Evolutionary conservation across 1,140 invertebrate genomes (phyloP).

Genomic region (Cotesia vestalis): DNA sequence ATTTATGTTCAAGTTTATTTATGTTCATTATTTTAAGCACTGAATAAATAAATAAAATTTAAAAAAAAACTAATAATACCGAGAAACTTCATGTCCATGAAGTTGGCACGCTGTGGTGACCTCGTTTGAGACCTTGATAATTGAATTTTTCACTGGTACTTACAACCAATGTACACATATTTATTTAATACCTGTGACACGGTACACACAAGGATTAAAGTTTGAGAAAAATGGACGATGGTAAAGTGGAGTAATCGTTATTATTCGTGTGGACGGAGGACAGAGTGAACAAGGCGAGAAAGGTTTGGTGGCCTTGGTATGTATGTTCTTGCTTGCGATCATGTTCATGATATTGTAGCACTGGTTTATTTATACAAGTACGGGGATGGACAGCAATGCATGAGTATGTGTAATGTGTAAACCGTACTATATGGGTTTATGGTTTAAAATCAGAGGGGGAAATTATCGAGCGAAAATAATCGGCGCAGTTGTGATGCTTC

Average conservation of each 20-base stretch:
- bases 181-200: neutral
- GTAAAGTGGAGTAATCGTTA: slow-evolving; percentile 10
- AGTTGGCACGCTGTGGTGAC: too few relatives aligned
- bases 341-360: too few relatives aligned
- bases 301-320: slow-evolving; percentile 5
- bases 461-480: slow-evolving; percentile 23
- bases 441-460: slow-evolving; percentile 16
- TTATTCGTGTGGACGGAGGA: neutral
- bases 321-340: too few relatives aligned
- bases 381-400: too few relatives aligned
- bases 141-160: too few relatives aligned
- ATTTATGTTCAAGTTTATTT: slow-evolving; percentile 1
- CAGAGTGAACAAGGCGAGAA: slow-evolving; percentile 14
- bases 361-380: too few relatives aligned
- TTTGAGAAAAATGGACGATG: slow-evolving; percentile 4
- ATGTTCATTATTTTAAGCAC: too few relatives aligned
- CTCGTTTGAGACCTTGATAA: too few relatives aligned
- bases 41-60: neutral
- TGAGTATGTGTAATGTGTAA: too few relatives aligned
- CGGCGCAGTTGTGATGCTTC: slow-evolving; percentile 17
- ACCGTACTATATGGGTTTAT: neutral
- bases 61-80: neutral
- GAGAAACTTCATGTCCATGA: too few relatives aligned
- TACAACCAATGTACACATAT: neutral
- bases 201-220: neutral